Percentiles rank a stretch among this genome's conserved stretches.
These are phyloP conservation scores for Ophonus ardosiacus DNA, from an alignment of 2,888 invertebrate species.

Conservation along the genomic window DNA sequence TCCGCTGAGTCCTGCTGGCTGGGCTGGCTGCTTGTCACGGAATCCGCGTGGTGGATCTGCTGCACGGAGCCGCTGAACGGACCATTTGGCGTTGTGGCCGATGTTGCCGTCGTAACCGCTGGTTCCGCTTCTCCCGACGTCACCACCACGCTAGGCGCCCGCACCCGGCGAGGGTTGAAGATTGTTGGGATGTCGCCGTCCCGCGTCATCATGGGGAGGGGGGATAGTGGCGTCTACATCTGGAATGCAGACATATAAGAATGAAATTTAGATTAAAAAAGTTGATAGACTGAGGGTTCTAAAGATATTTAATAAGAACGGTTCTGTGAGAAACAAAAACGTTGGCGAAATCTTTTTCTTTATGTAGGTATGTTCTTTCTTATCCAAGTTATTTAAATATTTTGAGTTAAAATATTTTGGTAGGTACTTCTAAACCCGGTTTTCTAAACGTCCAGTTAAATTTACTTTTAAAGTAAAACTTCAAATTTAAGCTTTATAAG, in stretches of 20 bases:
- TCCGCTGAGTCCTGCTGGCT: slow-evolving; percentile 73
- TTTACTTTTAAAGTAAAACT: too few species aligned
- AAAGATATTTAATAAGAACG: too few species aligned
- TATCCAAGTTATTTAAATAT: too few species aligned
- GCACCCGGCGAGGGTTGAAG: slow-evolving; percentile 81
- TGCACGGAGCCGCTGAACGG: slow-evolving; percentile 76
- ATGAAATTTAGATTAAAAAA: too few species aligned
- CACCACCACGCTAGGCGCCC: slow-evolving; percentile 73
- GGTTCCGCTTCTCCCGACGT: slow-evolving; percentile 71
- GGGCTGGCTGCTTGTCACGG: slow-evolving; percentile 80
- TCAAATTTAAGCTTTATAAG: too few species aligned
- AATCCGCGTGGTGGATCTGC: slow-evolving; percentile 75
- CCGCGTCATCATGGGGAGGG: slow-evolving; percentile 78
- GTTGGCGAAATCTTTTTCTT: too few species aligned
- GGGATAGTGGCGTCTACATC: slow-evolving; percentile 4
- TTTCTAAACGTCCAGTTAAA: too few species aligned
- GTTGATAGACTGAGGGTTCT: too few species aligned
- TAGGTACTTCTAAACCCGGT: too few species aligned
- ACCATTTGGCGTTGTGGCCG: slow-evolving; percentile 74
- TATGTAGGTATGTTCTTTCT: too few species aligned
- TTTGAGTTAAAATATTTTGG: too few species aligned
- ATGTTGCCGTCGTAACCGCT: slow-evolving; percentile 66
- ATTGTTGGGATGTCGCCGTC: slow-evolving; percentile 89
- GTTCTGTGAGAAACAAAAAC: too few species aligned
- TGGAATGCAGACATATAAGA: not conserved